Base-by-base conservation (phyloP, 2,113 vertebrate genomes). In the Mobula birostris region DNA sequence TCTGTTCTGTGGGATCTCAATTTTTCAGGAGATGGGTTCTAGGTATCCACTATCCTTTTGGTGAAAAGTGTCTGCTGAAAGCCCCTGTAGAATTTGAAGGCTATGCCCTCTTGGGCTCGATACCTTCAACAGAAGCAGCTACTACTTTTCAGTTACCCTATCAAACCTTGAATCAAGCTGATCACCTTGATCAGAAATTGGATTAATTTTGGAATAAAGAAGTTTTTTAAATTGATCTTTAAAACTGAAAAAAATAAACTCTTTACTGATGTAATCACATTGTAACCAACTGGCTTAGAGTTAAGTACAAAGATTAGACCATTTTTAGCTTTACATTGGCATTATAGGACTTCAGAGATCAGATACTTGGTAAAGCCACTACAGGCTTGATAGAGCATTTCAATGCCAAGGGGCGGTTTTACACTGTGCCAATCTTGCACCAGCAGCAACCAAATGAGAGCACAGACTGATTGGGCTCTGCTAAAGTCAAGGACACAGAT, bases 1-100 rank as follows among this genome's bases (percentile, higher is more conserved):
- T 29, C 8, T 61, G 24, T 27, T 11, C 56, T 27, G 8, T 56
- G 12, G 24, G 66, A 17, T 11, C 17, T 12, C 27, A 87, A 48
- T 27, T 61, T 88, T 88, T 7, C 24, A n/a, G 61, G 29, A 24
- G 58, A 9, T 66, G 29, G 15, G 29, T 66, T 88, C 4, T 5
- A 88, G 27, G 63, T 88, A 74, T 88, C 63, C 61, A 88, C 14
- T 66, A 88, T n/a, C 56, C n/a, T 88, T 88, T 90, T 61, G n/a
- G 27, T 29, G 27, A 29, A 61, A 61, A 61, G 21, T 61, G 7
- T 21, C 11, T 63, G 7, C 61, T 32, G 27, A 88, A 3, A 61
- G n/a, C 29, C 66, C 15, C 5, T 6, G 61, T 66, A 6, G 12
- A 63, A 61, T 58, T 87, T 88, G 61, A 66, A 88, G 27, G 4